These are phyloP conservation scores for Drosophila takahashii DNA, from an alignment of 1,140 invertebrate genomes.

Conservation along the genomic window DNA sequence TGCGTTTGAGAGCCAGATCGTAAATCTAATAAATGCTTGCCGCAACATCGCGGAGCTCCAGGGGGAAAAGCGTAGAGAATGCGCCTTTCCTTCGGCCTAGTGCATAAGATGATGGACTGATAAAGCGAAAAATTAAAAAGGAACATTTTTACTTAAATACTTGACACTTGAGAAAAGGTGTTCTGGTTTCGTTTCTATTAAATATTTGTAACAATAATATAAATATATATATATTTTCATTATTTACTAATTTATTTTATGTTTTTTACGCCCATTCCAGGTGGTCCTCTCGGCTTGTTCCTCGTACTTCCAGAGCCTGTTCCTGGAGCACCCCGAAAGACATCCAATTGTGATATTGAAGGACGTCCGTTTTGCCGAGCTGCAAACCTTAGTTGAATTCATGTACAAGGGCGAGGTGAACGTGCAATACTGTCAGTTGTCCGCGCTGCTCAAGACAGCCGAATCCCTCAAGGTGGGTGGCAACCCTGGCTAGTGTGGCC, in stretches of 20 bases:
- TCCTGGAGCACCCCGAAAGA: conserved; percentile 94
- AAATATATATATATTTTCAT: too few relatives aligned
- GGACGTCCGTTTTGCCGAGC: conserved; percentile 95
- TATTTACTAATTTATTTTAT: neutral
- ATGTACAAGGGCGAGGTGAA: conserved; percentile 98
- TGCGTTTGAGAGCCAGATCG: conserved; percentile 63
- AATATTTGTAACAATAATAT: too few relatives aligned
- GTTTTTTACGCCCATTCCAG: conserved; percentile 37
- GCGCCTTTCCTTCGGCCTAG: conserved; percentile 6
- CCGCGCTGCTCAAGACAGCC: conserved; percentile 95
- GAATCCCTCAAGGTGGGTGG: conserved; percentile 92
- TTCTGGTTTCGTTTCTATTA: neutral
- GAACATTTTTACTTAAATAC: conserved; percentile 5
- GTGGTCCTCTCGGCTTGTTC: conserved; percentile 97
- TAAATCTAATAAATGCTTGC: conserved; percentile 81
- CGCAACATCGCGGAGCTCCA: conserved; percentile 16
- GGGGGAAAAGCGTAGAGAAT: conserved; percentile 35
- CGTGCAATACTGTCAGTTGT: conserved; percentile 96
- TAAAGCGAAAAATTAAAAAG: conserved; percentile 29
- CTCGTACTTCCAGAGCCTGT: conserved; percentile 96
- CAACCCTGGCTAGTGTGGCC: too few relatives aligned
- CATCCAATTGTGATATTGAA: conserved; percentile 97
- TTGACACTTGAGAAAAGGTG: neutral
- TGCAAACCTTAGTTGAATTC: conserved; percentile 96
- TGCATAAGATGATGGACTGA: conserved; percentile 15